These are phyloP conservation scores for Latheticus oryzae DNA, from an alignment of 2,888 invertebrate species.

Conservation along the genomic window DNA sequence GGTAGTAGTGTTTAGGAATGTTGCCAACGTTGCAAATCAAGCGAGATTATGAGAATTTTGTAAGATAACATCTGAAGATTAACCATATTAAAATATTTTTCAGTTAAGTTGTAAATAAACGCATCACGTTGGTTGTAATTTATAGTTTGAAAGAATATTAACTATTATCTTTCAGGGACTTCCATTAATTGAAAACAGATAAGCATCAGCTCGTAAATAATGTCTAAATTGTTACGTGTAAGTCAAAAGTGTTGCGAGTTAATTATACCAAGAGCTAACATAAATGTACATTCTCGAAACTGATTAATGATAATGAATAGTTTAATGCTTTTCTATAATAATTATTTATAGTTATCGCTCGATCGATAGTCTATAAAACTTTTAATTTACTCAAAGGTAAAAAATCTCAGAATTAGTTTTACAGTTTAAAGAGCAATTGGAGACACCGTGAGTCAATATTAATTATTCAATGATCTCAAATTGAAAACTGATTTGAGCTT, in stretches of 20 bases:
- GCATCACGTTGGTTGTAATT: slow-evolving; percentile 20
- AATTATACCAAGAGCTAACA: slow-evolving; percentile 27
- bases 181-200: slow-evolving; percentile 37
- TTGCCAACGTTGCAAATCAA: slow-evolving; percentile 29
- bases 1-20: slow-evolving; percentile 30
- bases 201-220: slow-evolving; percentile 34
- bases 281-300: slow-evolving; percentile 28
- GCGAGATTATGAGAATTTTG: slow-evolving; percentile 8
- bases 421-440: slow-evolving; percentile 54
- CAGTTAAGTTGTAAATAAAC: slow-evolving; percentile 20
- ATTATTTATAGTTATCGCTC: slow-evolving; percentile 19
- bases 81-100: too few species aligned
- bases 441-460: slow-evolving; percentile 60
- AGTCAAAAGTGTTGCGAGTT: slow-evolving; percentile 33
- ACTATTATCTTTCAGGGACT: slow-evolving; percentile 34
- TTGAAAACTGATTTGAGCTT: slow-evolving; percentile 62
- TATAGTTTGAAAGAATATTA: slow-evolving; percentile 29
- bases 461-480: slow-evolving; percentile 63
- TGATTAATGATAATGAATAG: slow-evolving; percentile 33
- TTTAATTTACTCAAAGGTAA: slow-evolving; percentile 1
- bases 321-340: slow-evolving; percentile 23
- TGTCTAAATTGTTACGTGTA: slow-evolving; percentile 29
- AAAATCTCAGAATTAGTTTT: slow-evolving; percentile 32
- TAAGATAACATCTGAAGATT: slow-evolving; percentile 8
- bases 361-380: slow-evolving; percentile 4